Conservation (phyloP, 2,113 vertebrate species). For the Semicossyphus pulcher region DNA sequence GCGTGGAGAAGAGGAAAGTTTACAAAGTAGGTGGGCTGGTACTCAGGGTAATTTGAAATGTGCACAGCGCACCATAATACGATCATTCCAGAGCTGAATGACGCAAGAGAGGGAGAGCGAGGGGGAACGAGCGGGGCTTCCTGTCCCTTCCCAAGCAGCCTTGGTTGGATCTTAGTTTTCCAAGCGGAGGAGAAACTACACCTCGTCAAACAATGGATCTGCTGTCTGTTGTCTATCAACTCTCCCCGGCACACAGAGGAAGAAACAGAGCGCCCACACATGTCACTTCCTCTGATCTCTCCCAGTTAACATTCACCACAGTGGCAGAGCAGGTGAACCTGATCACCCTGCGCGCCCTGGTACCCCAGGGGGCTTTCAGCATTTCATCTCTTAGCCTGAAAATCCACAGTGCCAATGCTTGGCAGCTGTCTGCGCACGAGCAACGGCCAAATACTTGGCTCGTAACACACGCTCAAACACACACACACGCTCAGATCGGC, state of each 20-base stretch:
- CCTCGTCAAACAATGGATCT: slow-evolving; percentile 43
- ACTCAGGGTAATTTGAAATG: slow-evolving; percentile 57
- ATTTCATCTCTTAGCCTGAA: slow-evolving; percentile 49
- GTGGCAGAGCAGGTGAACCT: slow-evolving; percentile 51
- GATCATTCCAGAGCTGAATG: slow-evolving; percentile 62
- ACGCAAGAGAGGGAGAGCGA: slow-evolving; percentile 52
- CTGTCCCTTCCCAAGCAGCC: slow-evolving; percentile 66
- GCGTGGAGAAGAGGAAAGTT: slow-evolving; percentile 10
- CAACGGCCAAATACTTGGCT: slow-evolving; percentile 27
- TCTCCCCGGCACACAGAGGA: slow-evolving; percentile 4
- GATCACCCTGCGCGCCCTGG: slow-evolving; percentile 75
- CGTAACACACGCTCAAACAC: not conserved
- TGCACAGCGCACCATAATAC: slow-evolving; percentile 52
- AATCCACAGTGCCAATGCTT: slow-evolving; percentile 46
- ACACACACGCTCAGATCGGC: slow-evolving; percentile 15
- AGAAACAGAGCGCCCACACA: slow-evolving; percentile 10
- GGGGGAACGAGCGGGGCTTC: slow-evolving; percentile 57
- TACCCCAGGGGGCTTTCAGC: slow-evolving; percentile 67
- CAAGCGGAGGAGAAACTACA: slow-evolving; percentile 49
- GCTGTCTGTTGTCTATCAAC: slow-evolving; percentile 46
- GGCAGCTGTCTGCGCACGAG: slow-evolving; percentile 56
- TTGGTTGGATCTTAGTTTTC: slow-evolving; percentile 56
- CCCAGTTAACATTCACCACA: not conserved
- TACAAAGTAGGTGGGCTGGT: slow-evolving; percentile 47
- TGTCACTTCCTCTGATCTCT: not conserved